These are phyloP conservation scores for Crypturellus tataupa DNA, from an alignment of 2,797 vertebrate species.

Conservation along the genomic window DNA sequence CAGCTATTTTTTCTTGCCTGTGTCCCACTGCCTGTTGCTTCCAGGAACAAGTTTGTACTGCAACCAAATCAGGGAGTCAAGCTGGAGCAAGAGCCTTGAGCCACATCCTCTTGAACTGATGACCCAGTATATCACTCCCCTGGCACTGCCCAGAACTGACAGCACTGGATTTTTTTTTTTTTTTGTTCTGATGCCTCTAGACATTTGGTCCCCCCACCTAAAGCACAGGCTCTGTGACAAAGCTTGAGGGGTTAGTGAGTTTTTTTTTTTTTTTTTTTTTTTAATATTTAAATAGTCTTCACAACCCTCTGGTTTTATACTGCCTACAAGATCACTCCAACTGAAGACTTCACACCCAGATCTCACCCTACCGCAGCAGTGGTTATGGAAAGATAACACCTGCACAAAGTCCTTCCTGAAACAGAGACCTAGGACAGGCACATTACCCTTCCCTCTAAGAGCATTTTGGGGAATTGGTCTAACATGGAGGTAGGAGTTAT, in stretches of 20 bases:
- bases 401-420: not conserved
- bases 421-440: fast-evolving
- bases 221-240: not conserved
- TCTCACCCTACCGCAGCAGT: not conserved
- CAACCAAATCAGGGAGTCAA: not conserved
- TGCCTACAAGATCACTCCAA: not conserved
- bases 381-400: fast-evolving
- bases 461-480: not conserved
- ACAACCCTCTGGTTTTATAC: fast-evolving
- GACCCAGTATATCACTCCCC: not conserved
- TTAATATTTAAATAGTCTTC: not conserved
- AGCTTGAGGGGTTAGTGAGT: fast-evolving
- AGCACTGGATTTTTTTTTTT: fast-evolving
- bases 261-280: not conserved
- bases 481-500: not conserved
- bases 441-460: not conserved
- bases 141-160: fast-evolving
- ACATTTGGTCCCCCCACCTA: not conserved
- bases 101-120: not conserved
- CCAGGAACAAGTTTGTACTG: not conserved
- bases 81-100: not conserved
- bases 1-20: not conserved
- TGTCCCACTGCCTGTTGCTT: not conserved
- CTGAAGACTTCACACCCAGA: not conserved
- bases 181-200: fast-evolving